Evolutionary conservation across 2,113 vertebrate genomes (phyloP).

Genomic region (Canis aureus): DNA sequence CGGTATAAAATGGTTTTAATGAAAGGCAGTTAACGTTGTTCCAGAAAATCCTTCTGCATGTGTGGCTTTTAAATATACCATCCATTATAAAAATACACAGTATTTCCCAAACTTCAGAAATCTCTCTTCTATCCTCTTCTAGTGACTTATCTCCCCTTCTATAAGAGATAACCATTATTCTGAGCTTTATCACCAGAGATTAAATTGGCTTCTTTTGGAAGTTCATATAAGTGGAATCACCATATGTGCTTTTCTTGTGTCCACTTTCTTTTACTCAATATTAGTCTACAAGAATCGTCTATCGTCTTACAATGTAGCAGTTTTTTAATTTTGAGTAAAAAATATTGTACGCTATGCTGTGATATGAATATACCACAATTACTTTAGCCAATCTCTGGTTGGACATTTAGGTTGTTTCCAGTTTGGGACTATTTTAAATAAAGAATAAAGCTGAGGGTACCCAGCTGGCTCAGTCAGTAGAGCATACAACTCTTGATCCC

Average conservation of each 20-base stretch:
- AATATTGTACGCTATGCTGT: not conserved
- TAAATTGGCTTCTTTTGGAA: slow-evolving; percentile 1
- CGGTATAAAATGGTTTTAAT: not conserved
- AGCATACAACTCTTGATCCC: no score
- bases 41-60: not conserved
- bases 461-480: no score
- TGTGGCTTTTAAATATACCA: not conserved
- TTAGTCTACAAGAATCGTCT: slow-evolving; percentile 17
- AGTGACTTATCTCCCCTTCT: not conserved
- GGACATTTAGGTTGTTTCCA: not conserved
- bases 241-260: not conserved
- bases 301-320: not conserved
- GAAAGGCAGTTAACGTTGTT: not conserved
- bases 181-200: not conserved
- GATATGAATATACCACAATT: not conserved
- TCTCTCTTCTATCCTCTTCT: not conserved
- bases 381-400: not conserved
- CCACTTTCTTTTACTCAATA: not conserved
- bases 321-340: not conserved
- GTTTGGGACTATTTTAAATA: not conserved
- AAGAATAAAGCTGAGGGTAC: not conserved
- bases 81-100: not conserved
- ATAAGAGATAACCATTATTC: not conserved
- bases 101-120: not conserved
- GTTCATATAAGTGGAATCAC: not conserved